These are phyloP conservation scores for Thysanoteuthis rhombus DNA, from an alignment of 2,888 invertebrate species.

Conservation along the genomic window DNA sequence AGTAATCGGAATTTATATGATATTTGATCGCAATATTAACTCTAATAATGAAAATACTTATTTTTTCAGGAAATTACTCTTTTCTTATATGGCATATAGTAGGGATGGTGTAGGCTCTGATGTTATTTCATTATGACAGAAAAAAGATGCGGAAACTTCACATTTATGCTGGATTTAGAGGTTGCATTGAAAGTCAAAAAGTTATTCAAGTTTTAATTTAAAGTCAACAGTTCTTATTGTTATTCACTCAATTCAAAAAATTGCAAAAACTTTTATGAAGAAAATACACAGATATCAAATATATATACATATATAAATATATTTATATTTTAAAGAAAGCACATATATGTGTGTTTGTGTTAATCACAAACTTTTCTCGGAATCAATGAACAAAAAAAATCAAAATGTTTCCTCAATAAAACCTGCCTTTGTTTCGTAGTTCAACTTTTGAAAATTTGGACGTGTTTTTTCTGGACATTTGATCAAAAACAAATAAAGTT, in stretches of 20 bases:
- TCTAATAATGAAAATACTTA: no score
- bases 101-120: no score
- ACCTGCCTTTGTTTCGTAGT: background rate
- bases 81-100: no score
- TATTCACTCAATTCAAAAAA: background rate
- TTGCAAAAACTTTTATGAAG: background rate
- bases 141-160: background rate
- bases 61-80: no score
- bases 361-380: background rate
- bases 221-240: background rate
- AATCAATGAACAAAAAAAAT: background rate
- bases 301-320: no score
- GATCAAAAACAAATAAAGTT: background rate
- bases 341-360: no score
- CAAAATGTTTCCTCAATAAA: background rate
- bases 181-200: background rate
- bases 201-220: background rate
- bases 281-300: no score
- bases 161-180: background rate
- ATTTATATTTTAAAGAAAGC: no score
- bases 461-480: background rate
- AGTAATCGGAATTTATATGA: no score
- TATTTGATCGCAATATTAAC: no score
- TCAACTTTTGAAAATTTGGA: background rate
- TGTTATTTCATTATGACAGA: no score